Base-by-base conservation (phyloP, 2,888 invertebrate species). In the Nomada hirtipes region DNA sequence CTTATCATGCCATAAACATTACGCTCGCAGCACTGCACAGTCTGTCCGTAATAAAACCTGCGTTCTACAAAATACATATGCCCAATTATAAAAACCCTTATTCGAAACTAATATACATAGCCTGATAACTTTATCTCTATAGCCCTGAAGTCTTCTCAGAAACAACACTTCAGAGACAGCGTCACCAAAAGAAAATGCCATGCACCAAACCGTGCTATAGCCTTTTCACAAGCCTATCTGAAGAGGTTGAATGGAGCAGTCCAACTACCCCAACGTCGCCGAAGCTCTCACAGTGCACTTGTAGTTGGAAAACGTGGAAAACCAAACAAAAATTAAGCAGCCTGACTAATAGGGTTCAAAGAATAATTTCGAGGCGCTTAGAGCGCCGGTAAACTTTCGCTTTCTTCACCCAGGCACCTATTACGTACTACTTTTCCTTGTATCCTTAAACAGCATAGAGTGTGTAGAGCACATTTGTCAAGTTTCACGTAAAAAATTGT, bases 291-390 rank as follows among this genome's bases (percentile, higher is more conserved):
- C 15, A 15, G 3, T 47, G 15, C 15, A 15, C 13, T 15, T 15
- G 47, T 15, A 47, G 3, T 47, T 47, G 72, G 60, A 29, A 53
- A 61, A 11, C 72, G 50, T 60, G 60, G 60, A 68, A 44, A 42
- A 2, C 13, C n/a, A 23, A 29, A 44, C 53, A 67, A 61, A 13
- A 26, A 71, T 79, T 63, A 67, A 79, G 71, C 79, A 79, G 36
- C 36, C 7, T 36, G 36, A 7, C 29, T 29, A 59, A 71, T 47
- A 52, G 11, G 9, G 4, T 64, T 42, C 42, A 7, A 42, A 26
- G 64, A 77, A 77, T 53, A 64, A 79, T 77, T 69, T 77, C 44
- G 47, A 4, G 29, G 44, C 68, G 50, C 77, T 76, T 69, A 64
- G 47, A 13, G 47, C 47, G 47, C 13, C 15, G 44, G 11, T 44